Evolutionary conservation across 2,888 invertebrate species (phyloP).

Genomic region (Teleogryllus oceanicus): DNA sequence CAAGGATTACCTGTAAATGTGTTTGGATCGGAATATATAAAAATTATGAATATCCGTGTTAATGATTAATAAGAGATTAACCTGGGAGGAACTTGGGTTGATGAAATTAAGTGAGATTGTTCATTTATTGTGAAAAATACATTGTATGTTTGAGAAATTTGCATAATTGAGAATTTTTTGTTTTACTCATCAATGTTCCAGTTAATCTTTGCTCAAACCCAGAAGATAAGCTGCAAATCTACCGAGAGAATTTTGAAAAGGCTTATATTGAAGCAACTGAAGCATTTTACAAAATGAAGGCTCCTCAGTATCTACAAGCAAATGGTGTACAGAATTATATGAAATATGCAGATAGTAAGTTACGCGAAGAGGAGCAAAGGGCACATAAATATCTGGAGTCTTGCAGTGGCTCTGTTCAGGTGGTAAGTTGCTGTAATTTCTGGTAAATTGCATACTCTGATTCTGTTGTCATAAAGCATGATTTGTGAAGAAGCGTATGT

Average conservation of each 20-base stretch:
- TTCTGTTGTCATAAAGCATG: background rate
- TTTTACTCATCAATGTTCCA: constrained; percentile 47
- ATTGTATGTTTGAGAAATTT: constrained; percentile 4
- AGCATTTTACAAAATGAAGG: constrained; percentile 87
- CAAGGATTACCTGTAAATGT: no score
- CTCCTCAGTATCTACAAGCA: constrained; percentile 78
- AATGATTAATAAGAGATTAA: no score
- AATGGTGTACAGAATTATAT: constrained; percentile 97
- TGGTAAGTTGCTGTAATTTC: constrained; percentile 45
- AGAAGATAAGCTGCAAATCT: constrained; percentile 90
- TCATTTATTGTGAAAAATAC: background rate
- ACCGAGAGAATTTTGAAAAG: constrained; percentile 93
- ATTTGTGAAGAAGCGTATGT: no score
- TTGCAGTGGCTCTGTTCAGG: constrained; percentile 69
- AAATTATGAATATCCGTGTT: no score
- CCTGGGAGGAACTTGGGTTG: no score
- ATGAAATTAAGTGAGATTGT: no score
- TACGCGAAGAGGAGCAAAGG: constrained; percentile 90
- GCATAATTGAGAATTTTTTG: background rate
- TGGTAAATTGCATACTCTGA: background rate
- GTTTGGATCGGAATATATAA: no score
- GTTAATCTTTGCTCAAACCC: constrained; percentile 93
- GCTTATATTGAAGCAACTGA: constrained; percentile 94
- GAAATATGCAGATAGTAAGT: constrained; percentile 91
- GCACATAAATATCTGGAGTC: constrained; percentile 91